Evolutionary conservation across 2,888 invertebrate species (phyloP), one percentile per base, ranked within the genome.

Genomic region (Pollenia labialis): DNA sequence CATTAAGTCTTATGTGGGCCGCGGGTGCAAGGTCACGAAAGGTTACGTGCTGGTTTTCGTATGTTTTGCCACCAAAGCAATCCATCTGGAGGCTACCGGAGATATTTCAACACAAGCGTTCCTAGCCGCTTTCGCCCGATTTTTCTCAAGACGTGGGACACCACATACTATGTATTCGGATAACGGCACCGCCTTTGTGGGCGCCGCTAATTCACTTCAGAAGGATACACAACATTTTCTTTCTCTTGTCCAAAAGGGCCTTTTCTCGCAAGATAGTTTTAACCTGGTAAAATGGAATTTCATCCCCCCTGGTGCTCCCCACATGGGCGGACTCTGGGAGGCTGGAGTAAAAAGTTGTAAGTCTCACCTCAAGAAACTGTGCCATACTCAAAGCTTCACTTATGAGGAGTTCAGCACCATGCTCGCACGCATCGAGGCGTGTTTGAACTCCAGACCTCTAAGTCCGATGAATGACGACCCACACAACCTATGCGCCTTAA

Each of bases 271-370:
- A 16, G 40, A 62, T 14, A 62, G 60, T 9, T 62, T 40, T 16
- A 11, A n/a, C 40, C 42, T n/a, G 10, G 7, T 66, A 2, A n/a
- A 48, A 32, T 66, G 66, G 66, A 46, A 18, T 18, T 80, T 80
- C 12, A 80, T 80, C 3, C 80, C 80, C 2, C 80, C 80, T 18
- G 80, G 71, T 9, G 72, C 54, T 7, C 71, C 69, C 2, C 79
- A 69, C 16, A 77, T 77, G 68, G 77, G 77, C 18, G 77, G 56
- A 9, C 56, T 77, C 12, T 77, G 66, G 58, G 56, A 68, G 40
- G 68, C 77, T 1, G 69, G 60, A 1, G 79, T 69, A 1, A 69
- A 69, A 60, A 60, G 64, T 46, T 64, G 42, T 12, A 75, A 75
- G 16, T 46, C 48, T 10, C 60, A 74, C 32, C 42, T 60, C n/a